Percentiles rank a stretch among this genome's conserved stretches.
Evolutionary conservation across 2,113 vertebrate species (phyloP).

Genomic region (Meriones unguiculatus): DNA sequence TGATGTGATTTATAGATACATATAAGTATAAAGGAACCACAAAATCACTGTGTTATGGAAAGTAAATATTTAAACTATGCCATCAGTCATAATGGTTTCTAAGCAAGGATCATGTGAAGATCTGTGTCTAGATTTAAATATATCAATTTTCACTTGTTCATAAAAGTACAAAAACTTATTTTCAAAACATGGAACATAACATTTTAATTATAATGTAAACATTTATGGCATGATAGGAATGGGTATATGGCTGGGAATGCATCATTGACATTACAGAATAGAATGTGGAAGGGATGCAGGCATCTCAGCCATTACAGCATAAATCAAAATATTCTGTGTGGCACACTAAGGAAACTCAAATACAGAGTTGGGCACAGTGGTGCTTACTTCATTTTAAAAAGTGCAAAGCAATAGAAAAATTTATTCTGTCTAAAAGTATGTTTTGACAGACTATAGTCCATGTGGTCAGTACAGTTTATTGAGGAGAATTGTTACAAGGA

Average conservation of each 20-base stretch:
- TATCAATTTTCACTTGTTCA: not conserved
- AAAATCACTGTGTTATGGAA: conserved; percentile 2
- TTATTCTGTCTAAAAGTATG: not conserved
- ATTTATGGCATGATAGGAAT: not conserved
- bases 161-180: not conserved
- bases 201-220: not conserved
- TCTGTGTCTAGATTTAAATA: not conserved
- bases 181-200: not conserved
- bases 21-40: not conserved
- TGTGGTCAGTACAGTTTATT: not conserved
- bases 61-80: not conserved
- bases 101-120: not conserved
- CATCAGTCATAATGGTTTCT: not conserved
- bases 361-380: not conserved
- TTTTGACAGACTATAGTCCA: not conserved
- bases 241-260: not conserved
- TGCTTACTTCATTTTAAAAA: not conserved
- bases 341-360: not conserved
- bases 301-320: not conserved
- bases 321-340: not conserved
- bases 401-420: not conserved
- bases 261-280: not conserved
- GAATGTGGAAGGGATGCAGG: not conserved
- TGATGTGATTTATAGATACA: conserved; percentile 21
- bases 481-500: not conserved